Conservation (phyloP, 2,888 invertebrate genomes). For the Matsumyia berberina region DNA sequence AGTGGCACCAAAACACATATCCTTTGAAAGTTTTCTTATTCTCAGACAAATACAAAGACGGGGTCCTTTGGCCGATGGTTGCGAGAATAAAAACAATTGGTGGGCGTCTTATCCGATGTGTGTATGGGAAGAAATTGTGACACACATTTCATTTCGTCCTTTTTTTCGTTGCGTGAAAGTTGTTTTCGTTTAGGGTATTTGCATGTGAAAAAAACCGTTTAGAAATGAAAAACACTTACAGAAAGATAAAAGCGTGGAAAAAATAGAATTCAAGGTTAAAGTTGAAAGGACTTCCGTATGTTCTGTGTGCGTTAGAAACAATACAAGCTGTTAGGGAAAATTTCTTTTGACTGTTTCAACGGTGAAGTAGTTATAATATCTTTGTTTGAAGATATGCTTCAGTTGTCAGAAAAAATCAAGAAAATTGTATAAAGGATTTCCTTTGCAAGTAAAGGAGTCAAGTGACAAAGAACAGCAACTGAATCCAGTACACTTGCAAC, state of each 20-base stretch:
- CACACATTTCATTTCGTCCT: background rate
- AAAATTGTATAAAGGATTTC: no score
- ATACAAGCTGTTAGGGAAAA: background rate
- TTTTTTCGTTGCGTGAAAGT: background rate
- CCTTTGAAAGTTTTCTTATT: slow-evolving; percentile 16
- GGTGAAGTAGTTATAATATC: background rate
- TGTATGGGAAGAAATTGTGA: slow-evolving; percentile 11
- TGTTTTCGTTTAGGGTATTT: slow-evolving; percentile 9
- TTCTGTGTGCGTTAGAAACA: background rate
- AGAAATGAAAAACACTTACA: slow-evolving; percentile 12
- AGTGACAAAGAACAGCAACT: no score
- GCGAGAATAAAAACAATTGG: background rate
- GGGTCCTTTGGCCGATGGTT: slow-evolving; percentile 14
- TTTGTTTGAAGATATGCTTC: background rate
- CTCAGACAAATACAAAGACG: slow-evolving; percentile 1
- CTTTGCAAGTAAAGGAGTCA: no score
- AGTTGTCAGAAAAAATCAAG: no score
- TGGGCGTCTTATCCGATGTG: background rate
- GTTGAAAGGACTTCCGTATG: slow-evolving; percentile 43
- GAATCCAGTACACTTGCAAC: no score
- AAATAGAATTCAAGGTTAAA: slow-evolving; percentile 41
- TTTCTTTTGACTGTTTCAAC: background rate
- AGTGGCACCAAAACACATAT: slow-evolving; percentile 16
- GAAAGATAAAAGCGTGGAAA: background rate
- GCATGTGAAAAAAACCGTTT: slow-evolving; percentile 6